These are phyloP conservation scores for Megaptera novaeangliae DNA, from an alignment of 2,113 vertebrate genomes.

Conservation along the genomic window DNA sequence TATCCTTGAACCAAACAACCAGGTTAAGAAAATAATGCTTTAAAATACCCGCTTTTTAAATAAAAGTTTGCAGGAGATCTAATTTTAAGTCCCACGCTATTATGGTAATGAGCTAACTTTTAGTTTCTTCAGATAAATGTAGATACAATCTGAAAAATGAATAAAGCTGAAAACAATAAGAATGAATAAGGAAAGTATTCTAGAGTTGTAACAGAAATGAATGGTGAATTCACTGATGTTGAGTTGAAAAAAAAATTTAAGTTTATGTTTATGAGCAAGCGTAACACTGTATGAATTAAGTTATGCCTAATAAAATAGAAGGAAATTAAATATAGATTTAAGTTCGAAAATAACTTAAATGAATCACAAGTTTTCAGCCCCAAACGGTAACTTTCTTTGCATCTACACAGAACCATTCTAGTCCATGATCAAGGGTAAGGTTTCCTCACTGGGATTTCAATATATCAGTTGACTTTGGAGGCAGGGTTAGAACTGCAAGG, in stretches of 20 bases:
- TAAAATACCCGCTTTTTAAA: not conserved
- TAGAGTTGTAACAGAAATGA: not conserved
- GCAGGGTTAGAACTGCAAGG: not conserved
- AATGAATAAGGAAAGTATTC: not conserved
- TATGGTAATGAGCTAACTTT: not conserved
- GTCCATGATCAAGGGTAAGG: not conserved
- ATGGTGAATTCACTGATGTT: not conserved
- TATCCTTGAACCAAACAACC: not conserved
- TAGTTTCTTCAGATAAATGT: not conserved
- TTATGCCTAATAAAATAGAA: not conserved
- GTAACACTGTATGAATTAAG: not conserved
- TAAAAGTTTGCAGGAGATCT: not conserved
- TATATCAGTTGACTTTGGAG: not conserved
- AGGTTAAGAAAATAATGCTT: conserved; percentile 27
- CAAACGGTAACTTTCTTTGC: not conserved
- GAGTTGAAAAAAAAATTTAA: not conserved
- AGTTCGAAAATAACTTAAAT: not conserved
- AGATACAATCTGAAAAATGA: not conserved
- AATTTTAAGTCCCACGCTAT: not conserved
- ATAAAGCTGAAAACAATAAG: not conserved
- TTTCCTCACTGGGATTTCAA: not conserved
- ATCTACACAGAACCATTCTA: not conserved
- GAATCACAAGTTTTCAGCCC: not conserved
- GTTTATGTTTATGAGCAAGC: not conserved
- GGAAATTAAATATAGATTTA: not conserved